Evolutionary conservation across 2,888 invertebrate genomes (phyloP), one percentile per base, ranked within the genome.

Genomic region (Entomobrya proxima): DNA sequence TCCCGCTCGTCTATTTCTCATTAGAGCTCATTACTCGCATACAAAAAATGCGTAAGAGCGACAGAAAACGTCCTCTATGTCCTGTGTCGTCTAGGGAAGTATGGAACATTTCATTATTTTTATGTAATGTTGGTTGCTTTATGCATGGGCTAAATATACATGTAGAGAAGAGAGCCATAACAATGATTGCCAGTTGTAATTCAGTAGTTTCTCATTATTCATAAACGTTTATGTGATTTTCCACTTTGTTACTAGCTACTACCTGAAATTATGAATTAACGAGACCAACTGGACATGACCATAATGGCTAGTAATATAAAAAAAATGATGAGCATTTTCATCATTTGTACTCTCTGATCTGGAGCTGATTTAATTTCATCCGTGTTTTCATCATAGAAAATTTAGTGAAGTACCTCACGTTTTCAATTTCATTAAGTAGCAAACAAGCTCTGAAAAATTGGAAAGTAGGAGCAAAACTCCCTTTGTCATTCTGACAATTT

Each of bases 1-100:
- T 61, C 58, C 77, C 30, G 58, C 77, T 77, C 61, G 77, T 77
- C 78, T 78, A 64, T 78, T 78, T 78, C 78, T 78, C 78, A 78
- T 78, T 78, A 78, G 78, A 78, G 64, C 64, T 64, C 78, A 78
- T 64, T 64, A 72, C 30, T 35, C 11, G 30, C 47, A 27, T 72
- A 58, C n/a, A 52, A 55, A 75, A 75, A 55, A 75, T 75, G 37
- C 37, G 37, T 55, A 32, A 35, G 35, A 15, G 27, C 27, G 61
- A 27, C 13, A 40, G 40, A 67, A 15, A 37, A 30, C 58, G 58
- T 30, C 27, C n/a, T n/a, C n/a, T n/a, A n/a, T n/a, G n/a, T n/a
- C n/a, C n/a, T n/a, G n/a, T n/a, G 58, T 58, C 58, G 58, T 13
- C 58, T 58, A 27, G 58, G 27, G 40, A 77, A 27, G 7, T 52